phyloP scores from a whole-genome alignment of 1,140 invertebrate species.

The Drosophila biarmipes region DNA sequence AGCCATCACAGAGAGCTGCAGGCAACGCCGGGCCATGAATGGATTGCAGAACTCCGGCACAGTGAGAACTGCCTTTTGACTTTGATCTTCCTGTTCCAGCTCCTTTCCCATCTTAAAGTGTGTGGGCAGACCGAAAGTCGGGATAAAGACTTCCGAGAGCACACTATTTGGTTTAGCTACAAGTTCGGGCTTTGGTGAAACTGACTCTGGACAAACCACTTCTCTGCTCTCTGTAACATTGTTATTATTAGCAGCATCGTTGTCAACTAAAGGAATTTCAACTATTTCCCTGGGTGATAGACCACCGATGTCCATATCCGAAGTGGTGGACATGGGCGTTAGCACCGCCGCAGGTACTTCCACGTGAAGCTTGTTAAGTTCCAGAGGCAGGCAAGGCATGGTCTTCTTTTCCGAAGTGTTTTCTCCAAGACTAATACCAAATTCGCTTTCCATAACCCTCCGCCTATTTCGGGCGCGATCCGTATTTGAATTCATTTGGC shows the following conservation, averaged over 20 bases:
- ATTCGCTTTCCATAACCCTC: slow-evolving; percentile 61
- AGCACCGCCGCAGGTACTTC: slow-evolving; percentile 12
- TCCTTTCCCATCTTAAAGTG: not conserved
- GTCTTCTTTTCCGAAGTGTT: not conserved
- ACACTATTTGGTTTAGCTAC: not conserved
- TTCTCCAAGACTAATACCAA: slow-evolving; percentile 32
- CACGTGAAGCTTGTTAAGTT: slow-evolving; percentile 27
- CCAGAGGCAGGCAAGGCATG: slow-evolving; percentile 29
- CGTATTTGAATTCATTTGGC: slow-evolving; percentile 29
- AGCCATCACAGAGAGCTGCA: slow-evolving; percentile 88
- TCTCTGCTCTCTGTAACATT: not conserved
- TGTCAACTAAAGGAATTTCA: slow-evolving; percentile 5
- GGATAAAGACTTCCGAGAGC: not conserved
- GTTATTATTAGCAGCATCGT: slow-evolving; percentile 45
- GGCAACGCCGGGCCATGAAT: slow-evolving; percentile 86
- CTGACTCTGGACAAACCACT: not conserved
- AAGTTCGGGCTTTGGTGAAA: not conserved
- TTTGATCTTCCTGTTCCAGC: not conserved
- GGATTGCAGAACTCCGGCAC: slow-evolving; percentile 31
- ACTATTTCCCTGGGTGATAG: slow-evolving; percentile 5
- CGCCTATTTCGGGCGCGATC: slow-evolving; percentile 46
- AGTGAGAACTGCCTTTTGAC: not conserved
- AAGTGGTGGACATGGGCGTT: slow-evolving; percentile 80
- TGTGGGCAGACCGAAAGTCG: slow-evolving; percentile 1
- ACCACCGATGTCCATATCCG: slow-evolving; percentile 49